Percentiles rank a stretch among this genome's conserved stretches.
phyloP scores from a whole-genome alignment of 2,888 invertebrate species.

The Leptinotarsa juncta region DNA sequence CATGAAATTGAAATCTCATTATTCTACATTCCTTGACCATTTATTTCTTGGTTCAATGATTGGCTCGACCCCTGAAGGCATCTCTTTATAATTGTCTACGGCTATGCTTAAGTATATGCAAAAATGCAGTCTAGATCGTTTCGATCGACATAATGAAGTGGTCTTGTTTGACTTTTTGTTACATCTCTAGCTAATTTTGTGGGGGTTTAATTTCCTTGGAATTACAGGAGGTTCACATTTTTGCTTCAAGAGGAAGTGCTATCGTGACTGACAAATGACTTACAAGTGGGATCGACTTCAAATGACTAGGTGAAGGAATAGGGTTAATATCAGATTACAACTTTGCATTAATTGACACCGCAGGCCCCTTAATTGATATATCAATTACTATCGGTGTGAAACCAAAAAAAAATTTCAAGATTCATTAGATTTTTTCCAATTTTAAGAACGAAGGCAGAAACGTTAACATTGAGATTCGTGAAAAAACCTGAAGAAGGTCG shows the following conservation, averaged over 20 bases:
- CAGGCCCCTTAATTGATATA: too few species aligned
- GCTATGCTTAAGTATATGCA: slow-evolving; percentile 12
- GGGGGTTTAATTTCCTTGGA: not conserved
- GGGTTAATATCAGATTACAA: not conserved
- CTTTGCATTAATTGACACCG: too few species aligned
- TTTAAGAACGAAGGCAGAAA: too few species aligned
- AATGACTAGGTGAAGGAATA: not conserved
- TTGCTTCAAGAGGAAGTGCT: not conserved
- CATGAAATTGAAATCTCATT: too few species aligned
- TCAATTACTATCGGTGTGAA: too few species aligned
- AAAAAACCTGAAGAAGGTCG: too few species aligned
- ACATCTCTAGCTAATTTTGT: slow-evolving; percentile 1
- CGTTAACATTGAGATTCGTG: too few species aligned
- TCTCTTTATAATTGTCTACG: not conserved
- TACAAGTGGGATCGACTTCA: not conserved
- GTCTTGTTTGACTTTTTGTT: not conserved
- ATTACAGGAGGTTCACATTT: not conserved
- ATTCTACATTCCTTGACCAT: not conserved
- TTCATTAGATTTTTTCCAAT: too few species aligned
- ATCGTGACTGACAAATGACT: not conserved
- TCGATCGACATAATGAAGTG: slow-evolving; percentile 2
- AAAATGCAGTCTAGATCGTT: slow-evolving; percentile 8
- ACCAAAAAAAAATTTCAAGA: too few species aligned
- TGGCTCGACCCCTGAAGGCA: not conserved
- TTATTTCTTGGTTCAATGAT: not conserved